Evolutionary conservation across 2,113 vertebrate species (phyloP).

Genomic region (Pristiophorus japonicus): DNA sequence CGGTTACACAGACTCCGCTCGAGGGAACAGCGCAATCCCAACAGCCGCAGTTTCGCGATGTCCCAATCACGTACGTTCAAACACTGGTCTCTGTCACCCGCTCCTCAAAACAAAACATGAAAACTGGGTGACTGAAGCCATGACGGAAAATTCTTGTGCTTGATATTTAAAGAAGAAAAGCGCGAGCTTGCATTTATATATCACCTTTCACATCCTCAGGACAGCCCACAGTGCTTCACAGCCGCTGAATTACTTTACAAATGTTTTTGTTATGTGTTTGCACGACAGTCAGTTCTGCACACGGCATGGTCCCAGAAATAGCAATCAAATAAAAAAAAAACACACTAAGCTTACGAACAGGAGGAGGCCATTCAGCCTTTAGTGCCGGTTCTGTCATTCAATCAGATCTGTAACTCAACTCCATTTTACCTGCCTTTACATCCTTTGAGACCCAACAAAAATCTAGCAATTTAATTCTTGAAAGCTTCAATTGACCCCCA

Average conservation of each 20-base stretch:
- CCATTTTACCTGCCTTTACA: not conserved
- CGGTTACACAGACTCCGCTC: constrained; percentile 90
- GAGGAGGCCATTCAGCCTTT: not conserved
- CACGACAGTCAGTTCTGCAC: not conserved
- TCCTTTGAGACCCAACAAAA: not conserved
- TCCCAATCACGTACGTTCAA: constrained; percentile 79
- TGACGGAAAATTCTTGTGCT: not conserved
- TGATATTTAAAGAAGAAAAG: not conserved
- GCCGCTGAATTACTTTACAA: not conserved
- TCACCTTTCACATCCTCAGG: not conserved
- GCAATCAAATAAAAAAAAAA: not conserved
- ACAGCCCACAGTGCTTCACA: not conserved
- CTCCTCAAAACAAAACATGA: too few species aligned
- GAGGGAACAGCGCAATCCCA: constrained; percentile 83
- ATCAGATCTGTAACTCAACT: not conserved
- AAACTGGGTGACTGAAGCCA: not conserved
- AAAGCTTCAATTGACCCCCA: too few species aligned
- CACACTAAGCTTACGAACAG: not conserved
- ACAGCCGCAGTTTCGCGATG: constrained; percentile 91
- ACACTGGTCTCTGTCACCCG: not conserved
- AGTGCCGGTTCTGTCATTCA: not conserved
- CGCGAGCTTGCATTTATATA: not conserved
- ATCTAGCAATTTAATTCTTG: too few species aligned
- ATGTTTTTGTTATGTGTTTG: too few species aligned
- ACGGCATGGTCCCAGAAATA: not conserved